A percentile compares a stretch with the other conserved stretches of the same genome.
Evolutionary conservation across 2,888 invertebrate species (phyloP).

Genomic region (Horisme vitalbata): DNA sequence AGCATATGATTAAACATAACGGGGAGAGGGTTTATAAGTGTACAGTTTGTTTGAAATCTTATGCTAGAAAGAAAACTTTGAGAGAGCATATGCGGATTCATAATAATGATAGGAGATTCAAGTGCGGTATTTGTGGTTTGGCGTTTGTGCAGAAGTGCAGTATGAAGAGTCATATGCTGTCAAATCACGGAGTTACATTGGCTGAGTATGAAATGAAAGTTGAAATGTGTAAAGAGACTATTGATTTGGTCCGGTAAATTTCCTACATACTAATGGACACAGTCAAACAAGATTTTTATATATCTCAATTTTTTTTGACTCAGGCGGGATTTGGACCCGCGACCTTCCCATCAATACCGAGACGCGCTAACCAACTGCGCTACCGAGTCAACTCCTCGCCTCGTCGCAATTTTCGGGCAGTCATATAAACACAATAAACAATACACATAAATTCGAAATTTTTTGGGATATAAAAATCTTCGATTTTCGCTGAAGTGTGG

Average conservation of each 20-base stretch:
- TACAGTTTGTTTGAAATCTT: slow-evolving; percentile 62
- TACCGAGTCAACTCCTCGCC: too few species aligned
- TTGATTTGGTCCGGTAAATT: neutral
- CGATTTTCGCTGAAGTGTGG: too few species aligned
- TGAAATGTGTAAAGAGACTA: neutral
- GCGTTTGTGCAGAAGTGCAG: slow-evolving; percentile 73
- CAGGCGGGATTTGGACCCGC: too few species aligned
- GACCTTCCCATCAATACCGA: too few species aligned
- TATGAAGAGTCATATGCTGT: slow-evolving; percentile 70
- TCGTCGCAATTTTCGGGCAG: too few species aligned
- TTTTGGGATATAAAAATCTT: too few species aligned
- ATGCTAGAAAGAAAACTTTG: slow-evolving; percentile 69
- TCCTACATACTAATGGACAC: too few species aligned
- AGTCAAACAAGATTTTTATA: too few species aligned
- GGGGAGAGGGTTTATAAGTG: slow-evolving; percentile 69
- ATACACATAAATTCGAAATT: too few species aligned
- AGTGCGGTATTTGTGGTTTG: slow-evolving; percentile 61
- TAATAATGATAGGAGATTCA: slow-evolving; percentile 69
- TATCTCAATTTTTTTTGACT: too few species aligned
- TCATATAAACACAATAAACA: too few species aligned
- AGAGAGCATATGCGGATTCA: slow-evolving; percentile 74
- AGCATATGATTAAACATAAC: slow-evolving; percentile 72
- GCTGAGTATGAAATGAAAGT: slow-evolving; percentile 52
- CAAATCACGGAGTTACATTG: slow-evolving; percentile 65
- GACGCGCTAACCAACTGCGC: too few species aligned